A percentile compares a stretch with the other conserved stretches of the same genome.
Conservation (phyloP, 1,140 invertebrate species). For the Paraescarpia echinospica region DNA sequence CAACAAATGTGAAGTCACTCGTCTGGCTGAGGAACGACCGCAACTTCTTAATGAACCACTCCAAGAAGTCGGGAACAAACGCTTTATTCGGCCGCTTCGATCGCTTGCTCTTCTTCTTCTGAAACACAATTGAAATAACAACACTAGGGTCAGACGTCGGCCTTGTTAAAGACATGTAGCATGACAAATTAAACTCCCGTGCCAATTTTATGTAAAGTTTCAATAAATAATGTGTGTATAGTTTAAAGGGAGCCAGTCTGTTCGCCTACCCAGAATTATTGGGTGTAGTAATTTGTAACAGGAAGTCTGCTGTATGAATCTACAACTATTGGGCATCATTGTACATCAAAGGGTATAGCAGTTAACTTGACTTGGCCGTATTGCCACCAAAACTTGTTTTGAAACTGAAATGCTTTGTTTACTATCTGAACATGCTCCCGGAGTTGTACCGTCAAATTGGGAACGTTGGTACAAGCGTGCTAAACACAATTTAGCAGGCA, state of each 20-base stretch:
- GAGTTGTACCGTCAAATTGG: no score
- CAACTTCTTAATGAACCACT: neutral
- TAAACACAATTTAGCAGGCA: no score
- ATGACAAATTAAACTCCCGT: neutral
- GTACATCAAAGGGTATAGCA: no score
- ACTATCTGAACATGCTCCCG: no score
- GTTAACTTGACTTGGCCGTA: no score
- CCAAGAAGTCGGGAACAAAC: neutral
- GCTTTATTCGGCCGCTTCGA: neutral
- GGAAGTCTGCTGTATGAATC: no score
- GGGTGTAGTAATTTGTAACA: no score
- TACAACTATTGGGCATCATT: no score
- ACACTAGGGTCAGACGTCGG: neutral
- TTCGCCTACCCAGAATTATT: no score
- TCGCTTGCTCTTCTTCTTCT: conserved; percentile 10
- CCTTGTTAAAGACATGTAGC: conserved; percentile 5
- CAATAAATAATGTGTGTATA: neutral
- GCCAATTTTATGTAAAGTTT: neutral
- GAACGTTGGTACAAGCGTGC: no score
- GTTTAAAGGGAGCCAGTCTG: neutral
- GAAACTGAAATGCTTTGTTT: neutral
- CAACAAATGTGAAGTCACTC: neutral
- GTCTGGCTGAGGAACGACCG: neutral
- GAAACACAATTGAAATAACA: neutral
- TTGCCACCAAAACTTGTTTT: no score